Percentiles rank a stretch among this genome's conserved stretches.
phyloP scores from a whole-genome alignment of 2,888 invertebrate species.

The Pseudanteris insignis region DNA sequence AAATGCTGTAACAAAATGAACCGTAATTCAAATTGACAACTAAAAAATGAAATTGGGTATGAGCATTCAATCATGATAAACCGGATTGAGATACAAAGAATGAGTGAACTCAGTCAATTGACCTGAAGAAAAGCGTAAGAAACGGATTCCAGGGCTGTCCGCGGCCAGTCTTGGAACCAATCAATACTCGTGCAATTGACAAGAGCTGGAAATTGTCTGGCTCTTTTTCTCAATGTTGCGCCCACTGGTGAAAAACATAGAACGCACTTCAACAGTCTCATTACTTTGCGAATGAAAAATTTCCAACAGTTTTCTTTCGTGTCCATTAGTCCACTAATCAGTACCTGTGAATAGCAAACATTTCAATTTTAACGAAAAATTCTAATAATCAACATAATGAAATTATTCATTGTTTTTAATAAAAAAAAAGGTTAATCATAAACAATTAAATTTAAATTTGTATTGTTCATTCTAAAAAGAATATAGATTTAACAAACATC shows the following conservation, averaged over 20 bases:
- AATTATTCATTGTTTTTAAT: neutral
- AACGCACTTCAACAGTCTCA: conserved; percentile 80
- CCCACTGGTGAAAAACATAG: conserved; percentile 96
- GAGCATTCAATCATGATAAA: too few relatives aligned
- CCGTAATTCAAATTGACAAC: too few relatives aligned
- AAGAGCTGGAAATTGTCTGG: conserved; percentile 92
- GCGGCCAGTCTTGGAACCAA: conserved; percentile 98
- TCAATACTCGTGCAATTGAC: conserved; percentile 93
- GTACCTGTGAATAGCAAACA: conserved; percentile 74
- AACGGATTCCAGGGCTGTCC: conserved; percentile 89
- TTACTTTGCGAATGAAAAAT: conserved; percentile 91
- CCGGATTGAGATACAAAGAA: too few relatives aligned
- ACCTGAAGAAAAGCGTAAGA: conserved; percentile 84
- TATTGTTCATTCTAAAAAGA: too few relatives aligned
- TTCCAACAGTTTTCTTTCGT: conserved; percentile 94
- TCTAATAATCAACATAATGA: neutral
- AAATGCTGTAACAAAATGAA: conserved; percentile 54
- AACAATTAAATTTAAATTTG: too few relatives aligned
- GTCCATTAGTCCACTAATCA: conserved; percentile 83
- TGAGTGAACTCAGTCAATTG: too few relatives aligned
- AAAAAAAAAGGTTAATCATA: too few relatives aligned
- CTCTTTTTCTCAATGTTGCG: conserved; percentile 83
- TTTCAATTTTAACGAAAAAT: neutral
- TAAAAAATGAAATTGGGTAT: too few relatives aligned
- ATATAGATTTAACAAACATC: too few relatives aligned